Percentiles rank a stretch among this genome's conserved stretches.
phyloP scores from a whole-genome alignment of 2,888 invertebrate species.

The Ramazzottius varieornatus region DNA sequence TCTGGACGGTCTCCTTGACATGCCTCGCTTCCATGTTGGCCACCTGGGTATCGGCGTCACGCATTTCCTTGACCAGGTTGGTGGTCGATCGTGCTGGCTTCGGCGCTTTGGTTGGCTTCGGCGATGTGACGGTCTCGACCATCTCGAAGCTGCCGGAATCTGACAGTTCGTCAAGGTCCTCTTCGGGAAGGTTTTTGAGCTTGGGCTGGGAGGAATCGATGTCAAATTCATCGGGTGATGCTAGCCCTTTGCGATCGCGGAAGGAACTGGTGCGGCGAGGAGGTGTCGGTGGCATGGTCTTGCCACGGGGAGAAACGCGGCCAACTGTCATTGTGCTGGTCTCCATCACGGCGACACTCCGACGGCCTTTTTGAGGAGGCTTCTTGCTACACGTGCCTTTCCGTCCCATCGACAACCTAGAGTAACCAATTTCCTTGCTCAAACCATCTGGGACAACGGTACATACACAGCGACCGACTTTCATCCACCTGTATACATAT shows the following conservation, averaged over 20 bases:
- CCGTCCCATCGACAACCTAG: too few relatives aligned
- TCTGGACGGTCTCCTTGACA: constrained; percentile 18
- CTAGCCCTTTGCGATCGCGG: background rate
- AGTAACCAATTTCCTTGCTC: too few relatives aligned
- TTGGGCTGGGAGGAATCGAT: background rate
- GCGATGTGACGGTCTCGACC: background rate
- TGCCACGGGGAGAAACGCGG: background rate
- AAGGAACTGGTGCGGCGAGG: constrained; percentile 1
- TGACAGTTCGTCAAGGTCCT: background rate
- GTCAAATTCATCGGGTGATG: background rate
- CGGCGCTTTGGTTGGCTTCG: background rate
- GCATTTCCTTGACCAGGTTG: background rate
- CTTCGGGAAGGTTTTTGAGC: background rate
- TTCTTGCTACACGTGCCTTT: background rate
- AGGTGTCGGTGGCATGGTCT: background rate
- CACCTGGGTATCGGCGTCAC: constrained; percentile 8
- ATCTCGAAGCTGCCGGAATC: background rate
- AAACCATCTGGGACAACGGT: too few relatives aligned
- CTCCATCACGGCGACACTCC: background rate
- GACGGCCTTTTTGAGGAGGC: background rate
- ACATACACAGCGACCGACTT: too few relatives aligned
- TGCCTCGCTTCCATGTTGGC: constrained; percentile 18
- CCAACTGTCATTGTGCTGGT: background rate
- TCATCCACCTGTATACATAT: too few relatives aligned
- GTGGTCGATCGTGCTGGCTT: background rate